Evolutionary conservation across 2,888 invertebrate species (phyloP).

Genomic region (Harpalus rubripes): DNA sequence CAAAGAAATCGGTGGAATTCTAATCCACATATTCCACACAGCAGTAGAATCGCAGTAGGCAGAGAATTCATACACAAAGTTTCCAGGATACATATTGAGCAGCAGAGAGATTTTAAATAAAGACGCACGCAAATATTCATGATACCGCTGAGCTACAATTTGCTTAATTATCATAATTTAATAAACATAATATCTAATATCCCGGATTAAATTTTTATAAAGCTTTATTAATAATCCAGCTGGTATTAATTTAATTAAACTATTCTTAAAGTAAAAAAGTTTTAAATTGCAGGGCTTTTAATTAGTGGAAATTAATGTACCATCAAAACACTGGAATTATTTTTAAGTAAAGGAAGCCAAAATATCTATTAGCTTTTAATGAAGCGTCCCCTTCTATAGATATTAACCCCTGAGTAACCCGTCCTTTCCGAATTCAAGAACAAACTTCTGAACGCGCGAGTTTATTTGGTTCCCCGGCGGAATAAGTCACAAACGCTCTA

Average conservation of each 20-base stretch:
- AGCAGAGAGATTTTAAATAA: no score
- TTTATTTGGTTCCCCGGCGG: neutral
- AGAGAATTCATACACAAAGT: no score
- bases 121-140: no score
- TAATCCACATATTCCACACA: no score
- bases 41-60: no score
- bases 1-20: no score
- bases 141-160: no score
- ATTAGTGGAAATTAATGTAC: constrained; percentile 12
- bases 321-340: neutral
- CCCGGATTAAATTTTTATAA: neutral
- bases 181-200: no score
- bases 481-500: constrained; percentile 5
- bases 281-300: neutral
- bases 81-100: no score
- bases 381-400: constrained; percentile 26
- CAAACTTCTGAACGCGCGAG: constrained; percentile 1
- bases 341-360: constrained; percentile 14
- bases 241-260: neutral
- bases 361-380: constrained; percentile 33
- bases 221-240: neutral
- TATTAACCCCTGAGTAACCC: constrained; percentile 12
- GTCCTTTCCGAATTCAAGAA: constrained; percentile 10
- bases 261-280: neutral
- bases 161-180: no score